Evolutionary conservation across 1,140 invertebrate genomes (phyloP).

Genomic region (Temnothorax nylanderi): DNA sequence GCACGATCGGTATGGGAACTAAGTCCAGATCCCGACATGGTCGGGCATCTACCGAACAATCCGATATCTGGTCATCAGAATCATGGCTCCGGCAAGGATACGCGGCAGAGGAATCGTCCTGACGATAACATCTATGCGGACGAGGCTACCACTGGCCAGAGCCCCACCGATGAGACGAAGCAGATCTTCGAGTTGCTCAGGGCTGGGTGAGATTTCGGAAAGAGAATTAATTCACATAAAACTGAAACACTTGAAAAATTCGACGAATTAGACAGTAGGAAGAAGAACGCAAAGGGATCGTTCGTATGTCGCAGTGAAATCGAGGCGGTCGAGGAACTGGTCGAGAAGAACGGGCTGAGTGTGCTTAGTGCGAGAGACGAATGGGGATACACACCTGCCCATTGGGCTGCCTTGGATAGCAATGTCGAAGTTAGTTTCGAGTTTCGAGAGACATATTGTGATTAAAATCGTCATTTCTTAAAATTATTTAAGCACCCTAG

Average conservation of each 20-base stretch:
- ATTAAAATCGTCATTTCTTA: background rate
- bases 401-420: constrained; percentile 96
- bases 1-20: constrained; percentile 94
- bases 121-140: constrained; percentile 82
- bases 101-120: constrained; percentile 76
- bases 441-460: constrained; percentile 15
- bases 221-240: background rate
- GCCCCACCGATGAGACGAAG: constrained; percentile 80
- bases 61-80: constrained; percentile 88
- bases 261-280: background rate
- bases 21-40: constrained; percentile 86
- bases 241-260: background rate
- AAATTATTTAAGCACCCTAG: background rate
- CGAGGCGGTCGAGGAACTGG: constrained; percentile 90
- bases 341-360: constrained; percentile 91
- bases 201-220: constrained; percentile 76
- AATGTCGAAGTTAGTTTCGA: constrained; percentile 88
- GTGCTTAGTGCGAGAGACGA: constrained; percentile 92
- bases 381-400: constrained; percentile 96
- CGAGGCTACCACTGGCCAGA: constrained; percentile 79
- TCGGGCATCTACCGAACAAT: constrained; percentile 85
- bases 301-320: constrained; percentile 87
- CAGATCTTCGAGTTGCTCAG: constrained; percentile 83
- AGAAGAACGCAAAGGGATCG: background rate
- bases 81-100: constrained; percentile 65